Evolutionary conservation across 2,888 invertebrate genomes (phyloP), one percentile per base, ranked within the genome.

Genomic region (Drosophila silvestris): DNA sequence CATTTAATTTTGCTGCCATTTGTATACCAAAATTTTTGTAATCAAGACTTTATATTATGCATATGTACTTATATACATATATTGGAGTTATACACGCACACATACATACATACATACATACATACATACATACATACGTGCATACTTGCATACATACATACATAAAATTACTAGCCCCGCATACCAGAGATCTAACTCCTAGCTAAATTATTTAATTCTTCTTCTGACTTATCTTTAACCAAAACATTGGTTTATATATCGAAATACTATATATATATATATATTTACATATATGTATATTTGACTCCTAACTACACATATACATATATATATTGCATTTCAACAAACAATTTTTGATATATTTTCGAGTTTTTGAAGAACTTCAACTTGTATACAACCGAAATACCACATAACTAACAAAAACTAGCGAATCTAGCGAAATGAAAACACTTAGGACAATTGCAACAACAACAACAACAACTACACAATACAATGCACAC

Each of bases 361-460:
- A 89, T 87, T 90, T 90, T 90, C 79, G 89, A 83, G 79, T 81
- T 78, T 88, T 77, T 78, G 74, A 80, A 76, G 28, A 74, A 77
- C 69, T 70, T 80, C 78, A 82, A 83, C 72, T 85, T 88, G 83
- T 85, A 89, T 89, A 85, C 86, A 85, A 85, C 58, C 58, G 51
- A 70, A 73, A 70, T 51, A 70, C 41, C 41, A 74, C 66, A 52
- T 59, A 53, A 89, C 57, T 78, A 74, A 77, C 41, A 86, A 54
- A 77, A 72, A 78, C 74, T 81, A 85, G 81, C 73, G 52, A 90
- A 90, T 88, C 78, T 90, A 85, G 81, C 81, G 62, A 77, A 81
- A 83, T 60, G 53, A 22, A 26, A 47, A 85, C 88, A 90, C 87
- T 59, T 86, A 89, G 89, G 81, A 90, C 84, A 90, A 83, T 89